Evolutionary conservation across 1,140 invertebrate species (phyloP), one percentile per base, ranked within the genome.

Genomic region (Drosophila arawakana): DNA sequence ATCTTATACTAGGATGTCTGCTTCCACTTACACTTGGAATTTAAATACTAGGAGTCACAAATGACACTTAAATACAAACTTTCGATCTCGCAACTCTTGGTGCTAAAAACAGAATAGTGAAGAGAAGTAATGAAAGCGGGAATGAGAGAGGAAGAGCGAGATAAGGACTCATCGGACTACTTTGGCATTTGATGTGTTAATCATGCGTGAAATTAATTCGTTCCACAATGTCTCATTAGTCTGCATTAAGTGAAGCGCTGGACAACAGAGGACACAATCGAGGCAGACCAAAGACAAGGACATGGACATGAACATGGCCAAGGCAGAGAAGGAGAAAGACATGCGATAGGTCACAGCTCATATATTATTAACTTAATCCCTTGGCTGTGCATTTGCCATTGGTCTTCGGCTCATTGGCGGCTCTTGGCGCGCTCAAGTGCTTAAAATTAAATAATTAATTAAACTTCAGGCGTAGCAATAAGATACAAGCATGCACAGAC

Each of bases 141-240:
- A 55, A 21, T 46, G 21, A 21, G n/a, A 34, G 62, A 52, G 21
- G 10, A 7, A 34, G 39, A 11, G 49, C 2, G 55, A 7, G 25
- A 13, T 11, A 6, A 35, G 41, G 34, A 37, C 54, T 62, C 25
- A 50, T 62, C 34, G 54, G 55, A 37, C 60, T 44, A 60, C 61
- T 67, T 44, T 84, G 73, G 65, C 80, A 84, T 89, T 88, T 89
- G 78, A 91, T 90, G 88, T 89, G 88, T 91, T 91, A 91, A 91
- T 91, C 88, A 91, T 91, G 88, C 88, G 89, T 91, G 89, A 91
- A 91, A 91, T 91, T 91, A 91, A 91, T 91, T 91, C 88, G 88
- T 88, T 91, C 83, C 88, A 91, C 88, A 91, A 81, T 91, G 89
- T 88, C 88, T 91, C 88, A 91, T 91, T 91, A 91, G 84, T 89